These are phyloP conservation scores for Dryomyza anilis DNA, from an alignment of 2,888 invertebrate genomes.

Conservation along the genomic window DNA sequence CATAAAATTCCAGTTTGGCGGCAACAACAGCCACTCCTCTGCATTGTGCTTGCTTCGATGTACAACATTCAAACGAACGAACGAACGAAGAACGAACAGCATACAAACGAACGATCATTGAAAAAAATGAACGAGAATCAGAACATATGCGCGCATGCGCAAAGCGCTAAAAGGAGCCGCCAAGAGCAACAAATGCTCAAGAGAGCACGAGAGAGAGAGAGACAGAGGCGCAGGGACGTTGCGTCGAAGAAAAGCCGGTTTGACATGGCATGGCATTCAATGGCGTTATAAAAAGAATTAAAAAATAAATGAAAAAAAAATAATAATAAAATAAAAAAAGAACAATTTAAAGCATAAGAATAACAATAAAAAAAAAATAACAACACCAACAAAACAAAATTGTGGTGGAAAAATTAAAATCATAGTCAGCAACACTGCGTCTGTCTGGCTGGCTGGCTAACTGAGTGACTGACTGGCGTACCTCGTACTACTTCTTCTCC, in stretches of 20 bases:
- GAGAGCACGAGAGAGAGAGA: not conserved
- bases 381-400: not conserved
- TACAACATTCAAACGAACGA: conserved; percentile 14
- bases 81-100: not conserved
- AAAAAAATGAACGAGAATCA: conserved; percentile 9
- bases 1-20: no score
- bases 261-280: conserved; percentile 43
- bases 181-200: not conserved
- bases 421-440: conserved; percentile 14
- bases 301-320: conserved; percentile 6
- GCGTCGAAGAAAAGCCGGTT: conserved; percentile 36
- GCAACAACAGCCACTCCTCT: conserved; percentile 20
- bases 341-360: not conserved
- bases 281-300: conserved; percentile 14
- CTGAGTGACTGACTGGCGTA: no score
- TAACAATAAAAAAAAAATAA: conserved; percentile 2
- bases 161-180: not conserved
- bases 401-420: conserved; percentile 9
- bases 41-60: not conserved
- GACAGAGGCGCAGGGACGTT: not conserved
- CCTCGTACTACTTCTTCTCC: no score
- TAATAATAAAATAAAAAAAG: not conserved
- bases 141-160: conserved; percentile 23
- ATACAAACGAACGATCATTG: not conserved
- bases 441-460: not conserved